Conservation (phyloP, 2,888 invertebrate genomes). For the Formica aserva region DNA sequence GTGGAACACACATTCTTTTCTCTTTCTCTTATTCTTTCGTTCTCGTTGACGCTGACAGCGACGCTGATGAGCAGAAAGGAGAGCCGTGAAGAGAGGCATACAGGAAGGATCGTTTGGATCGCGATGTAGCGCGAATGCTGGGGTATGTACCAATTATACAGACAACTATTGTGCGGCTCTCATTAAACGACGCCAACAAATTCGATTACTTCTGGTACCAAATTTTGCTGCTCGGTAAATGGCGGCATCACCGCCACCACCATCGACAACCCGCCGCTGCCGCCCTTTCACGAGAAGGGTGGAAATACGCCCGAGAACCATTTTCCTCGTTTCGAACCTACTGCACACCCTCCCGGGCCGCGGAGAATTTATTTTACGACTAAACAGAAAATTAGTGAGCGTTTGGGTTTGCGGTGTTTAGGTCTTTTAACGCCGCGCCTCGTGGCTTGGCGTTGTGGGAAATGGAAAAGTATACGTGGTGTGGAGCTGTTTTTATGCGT, state of each 20-base stretch:
- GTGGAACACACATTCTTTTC: conserved; percentile 70
- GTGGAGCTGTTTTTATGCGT: conserved; percentile 51
- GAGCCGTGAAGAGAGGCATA: conserved; percentile 23
- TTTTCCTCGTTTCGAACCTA: conserved; percentile 78
- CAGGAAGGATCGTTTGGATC: conserved; percentile 64
- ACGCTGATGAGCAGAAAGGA: conserved; percentile 38
- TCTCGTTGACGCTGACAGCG: conserved; percentile 39
- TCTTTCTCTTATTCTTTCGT: conserved; percentile 57
- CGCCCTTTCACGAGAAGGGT: conserved; percentile 73
- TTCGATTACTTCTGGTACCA: conserved; percentile 85
- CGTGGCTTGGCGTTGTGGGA: conserved; percentile 48
- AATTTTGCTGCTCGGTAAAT: conserved; percentile 82
- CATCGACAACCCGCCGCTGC: conserved; percentile 58
- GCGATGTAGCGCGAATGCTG: conserved; percentile 60
- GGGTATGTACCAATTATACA: conserved; percentile 84
- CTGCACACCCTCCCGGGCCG: conserved; percentile 47
- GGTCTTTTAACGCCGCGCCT: conserved; percentile 69
- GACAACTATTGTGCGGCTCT: conserved; percentile 84
- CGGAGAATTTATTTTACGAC: conserved; percentile 84
- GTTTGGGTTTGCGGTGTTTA: conserved; percentile 83
- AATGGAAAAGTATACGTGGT: conserved; percentile 41
- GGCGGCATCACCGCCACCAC: conserved; percentile 68
- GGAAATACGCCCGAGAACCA: conserved; percentile 73
- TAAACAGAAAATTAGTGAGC: conserved; percentile 85
- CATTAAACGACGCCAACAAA: conserved; percentile 85